phyloP scores from a whole-genome alignment of 2,113 vertebrate species.

The Hippoglossus stenolepis region DNA sequence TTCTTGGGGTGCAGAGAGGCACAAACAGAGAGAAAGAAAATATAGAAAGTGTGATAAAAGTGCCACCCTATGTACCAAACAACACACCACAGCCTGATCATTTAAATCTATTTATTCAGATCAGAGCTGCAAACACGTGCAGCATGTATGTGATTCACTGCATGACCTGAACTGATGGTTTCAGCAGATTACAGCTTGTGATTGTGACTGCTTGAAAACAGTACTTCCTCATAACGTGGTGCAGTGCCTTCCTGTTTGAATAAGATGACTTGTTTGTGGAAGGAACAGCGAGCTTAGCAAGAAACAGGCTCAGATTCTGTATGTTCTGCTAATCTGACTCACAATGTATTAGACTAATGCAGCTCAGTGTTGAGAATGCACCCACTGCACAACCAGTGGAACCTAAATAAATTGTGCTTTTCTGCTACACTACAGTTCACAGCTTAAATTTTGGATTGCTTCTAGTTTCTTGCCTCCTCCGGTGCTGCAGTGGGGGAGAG shows the following conservation, averaged over 20 bases:
- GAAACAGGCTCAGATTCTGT: conserved; percentile 12
- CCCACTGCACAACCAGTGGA: not conserved
- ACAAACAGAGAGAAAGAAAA: conserved; percentile 3
- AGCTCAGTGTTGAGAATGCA: conserved; percentile 3
- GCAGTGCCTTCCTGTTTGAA: conserved; percentile 43
- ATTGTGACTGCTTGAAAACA: conserved; percentile 26
- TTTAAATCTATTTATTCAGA: conserved; percentile 15
- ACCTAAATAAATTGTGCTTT: conserved; percentile 25
- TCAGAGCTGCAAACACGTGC: conserved; percentile 14
- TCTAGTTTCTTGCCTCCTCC: conserved; percentile 9
- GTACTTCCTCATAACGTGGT: conserved; percentile 29
- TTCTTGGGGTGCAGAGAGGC: conserved; percentile 20
- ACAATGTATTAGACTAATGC: conserved; percentile 13
- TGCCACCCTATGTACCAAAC: conserved; percentile 5
- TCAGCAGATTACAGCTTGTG: conserved; percentile 29
- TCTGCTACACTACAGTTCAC: not conserved
- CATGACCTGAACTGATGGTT: conserved; percentile 18
- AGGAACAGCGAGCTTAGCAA: not conserved
- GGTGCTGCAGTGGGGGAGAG: conserved; percentile 31
- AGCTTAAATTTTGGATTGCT: conserved; percentile 11
- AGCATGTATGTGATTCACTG: not conserved
- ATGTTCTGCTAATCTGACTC: not conserved
- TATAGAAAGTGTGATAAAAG: not conserved
- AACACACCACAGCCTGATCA: not conserved
- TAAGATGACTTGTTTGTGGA: conserved; percentile 8